Base-by-base conservation (phyloP, 2,888 invertebrate genomes). In the Leptopilina syphax region DNA sequence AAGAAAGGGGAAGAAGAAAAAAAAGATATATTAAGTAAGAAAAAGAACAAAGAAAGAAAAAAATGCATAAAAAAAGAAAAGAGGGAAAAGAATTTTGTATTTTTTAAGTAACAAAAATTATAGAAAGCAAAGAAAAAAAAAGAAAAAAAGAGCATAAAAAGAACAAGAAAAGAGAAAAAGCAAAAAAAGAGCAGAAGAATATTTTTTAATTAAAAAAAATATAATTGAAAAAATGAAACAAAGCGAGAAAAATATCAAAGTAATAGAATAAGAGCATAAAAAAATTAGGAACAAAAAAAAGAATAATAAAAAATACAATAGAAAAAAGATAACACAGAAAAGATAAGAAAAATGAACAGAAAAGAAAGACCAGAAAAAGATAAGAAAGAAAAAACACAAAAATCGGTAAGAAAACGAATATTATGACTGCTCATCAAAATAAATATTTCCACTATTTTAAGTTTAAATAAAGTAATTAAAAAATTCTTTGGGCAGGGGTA, bases 401-500 rank as follows among this genome's bases (percentile, higher is more conserved):
- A 44, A 44, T 44, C 44, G 44, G 44, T 44, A 44, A 44, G 44
- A 34, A 34, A 34, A 34, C 3, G 4, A 44, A 44, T 44, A 44
- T 8, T n/a, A 18, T 60, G 60, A 63, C 24, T 63, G 13, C 9
- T 63, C 63, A 63, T 24, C 24, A 24, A 24, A 34, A 24, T 63
- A 24, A 63, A 63, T 63, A 63, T 63, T 60, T 18, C 60, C 12
- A 10, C 9, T 50, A 50, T 50, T 50, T 44, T 44, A 6, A 44
- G 6, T 7, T 44, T 44, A 6, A 8, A 44, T 65, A 65, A 65
- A 65, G 12, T n/a, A 57, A 73, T 73, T 57, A 73, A 73, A 34
- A 34, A 73, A 73, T 54, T 13, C 13, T 34, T 24, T 73, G 70
- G 57, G 50, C 70, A 57, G 54, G 13, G n/a, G 34, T 13, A 73